Evolutionary conservation across 2,113 vertebrate genomes (phyloP), one percentile per base, ranked within the genome.

Genomic region (Trematocara zebra): DNA sequence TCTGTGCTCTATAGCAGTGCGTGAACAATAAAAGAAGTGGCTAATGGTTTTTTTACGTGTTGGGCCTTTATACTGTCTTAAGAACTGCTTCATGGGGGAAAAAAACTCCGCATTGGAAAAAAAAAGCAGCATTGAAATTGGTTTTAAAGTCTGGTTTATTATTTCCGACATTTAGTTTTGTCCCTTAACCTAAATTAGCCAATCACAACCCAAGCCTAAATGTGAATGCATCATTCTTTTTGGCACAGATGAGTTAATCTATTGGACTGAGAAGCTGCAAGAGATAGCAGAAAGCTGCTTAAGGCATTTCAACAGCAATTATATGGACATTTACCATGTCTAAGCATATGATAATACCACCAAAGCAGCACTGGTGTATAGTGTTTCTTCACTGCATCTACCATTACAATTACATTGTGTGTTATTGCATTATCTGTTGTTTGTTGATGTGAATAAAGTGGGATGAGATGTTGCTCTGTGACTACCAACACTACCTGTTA

Each of bases 241-340:
- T 72, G 14, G 7, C 33, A 59, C 23, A 69, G 51, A 52, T 44
- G 40, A 47, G 76, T 85, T 44, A 14, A 89, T 83, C 40, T 79
- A 17, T 47, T 42, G n/a, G 28, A 78, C 82, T 57, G 81, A 56
- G 49, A 74, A 78, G 56, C 20, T 51, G 54, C 40, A 42, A 37
- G 9, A 64, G 37, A 26, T n/a, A 37, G 61, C 42, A 88, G 57
- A 69, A 96, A 97, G 96, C 79, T 52, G 84, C 53, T 88, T 18
- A 44, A 83, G 49, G 18, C 18, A 59, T 89, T 49, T 84, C 9
- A 81, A 51, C 72, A 78, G 14, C 31, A 88, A 72, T 83, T 85
- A 85, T 67, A 78, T 49, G 53, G 59, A 78, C 52, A 87, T 87
- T 81, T 37, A 88, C 23, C 35, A 83, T 20, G 26, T 64, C 79